Evolutionary conservation across 2,113 vertebrate genomes (phyloP).

Genomic region (Bubo blakistoni): DNA sequence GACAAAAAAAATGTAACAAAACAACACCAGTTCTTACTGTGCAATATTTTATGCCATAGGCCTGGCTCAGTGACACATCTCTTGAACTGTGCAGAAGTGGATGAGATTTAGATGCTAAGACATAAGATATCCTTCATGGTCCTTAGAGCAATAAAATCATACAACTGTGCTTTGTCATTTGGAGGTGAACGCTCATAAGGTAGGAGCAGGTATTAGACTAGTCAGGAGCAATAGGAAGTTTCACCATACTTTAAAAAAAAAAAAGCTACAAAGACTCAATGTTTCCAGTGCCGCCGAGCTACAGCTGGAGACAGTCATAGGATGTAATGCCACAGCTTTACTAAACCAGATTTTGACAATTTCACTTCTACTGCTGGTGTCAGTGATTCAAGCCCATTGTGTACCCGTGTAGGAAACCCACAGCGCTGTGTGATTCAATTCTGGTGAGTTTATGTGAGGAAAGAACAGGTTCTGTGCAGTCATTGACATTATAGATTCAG

Average conservation of each 20-base stretch:
- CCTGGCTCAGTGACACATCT: neutral
- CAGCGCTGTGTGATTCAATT: neutral
- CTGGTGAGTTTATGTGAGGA: neutral
- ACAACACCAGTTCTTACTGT: fast-evolving
- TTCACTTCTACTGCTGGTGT: neutral
- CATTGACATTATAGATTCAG: neutral
- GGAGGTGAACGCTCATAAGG: neutral
- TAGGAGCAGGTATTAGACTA: neutral
- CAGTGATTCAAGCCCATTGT: neutral
- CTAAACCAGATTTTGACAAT: neutral
- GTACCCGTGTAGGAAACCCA: fast-evolving
- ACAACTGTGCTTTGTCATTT: neutral
- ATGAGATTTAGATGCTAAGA: neutral
- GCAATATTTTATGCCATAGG: fast-evolving
- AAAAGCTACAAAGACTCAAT: neutral
- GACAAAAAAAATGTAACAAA: neutral
- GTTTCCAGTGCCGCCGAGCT: neutral
- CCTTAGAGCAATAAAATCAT: neutral
- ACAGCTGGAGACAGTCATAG: neutral
- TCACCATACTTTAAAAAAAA: neutral
- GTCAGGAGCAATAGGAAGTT: neutral
- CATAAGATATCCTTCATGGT: neutral
- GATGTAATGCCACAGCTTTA: neutral
- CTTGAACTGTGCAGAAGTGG: neutral
- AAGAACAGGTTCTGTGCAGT: fast-evolving